Percentiles rank a stretch among this genome's conserved stretches.
phyloP scores from a whole-genome alignment of 1,140 invertebrate species.

The Magallana ariakensis region DNA sequence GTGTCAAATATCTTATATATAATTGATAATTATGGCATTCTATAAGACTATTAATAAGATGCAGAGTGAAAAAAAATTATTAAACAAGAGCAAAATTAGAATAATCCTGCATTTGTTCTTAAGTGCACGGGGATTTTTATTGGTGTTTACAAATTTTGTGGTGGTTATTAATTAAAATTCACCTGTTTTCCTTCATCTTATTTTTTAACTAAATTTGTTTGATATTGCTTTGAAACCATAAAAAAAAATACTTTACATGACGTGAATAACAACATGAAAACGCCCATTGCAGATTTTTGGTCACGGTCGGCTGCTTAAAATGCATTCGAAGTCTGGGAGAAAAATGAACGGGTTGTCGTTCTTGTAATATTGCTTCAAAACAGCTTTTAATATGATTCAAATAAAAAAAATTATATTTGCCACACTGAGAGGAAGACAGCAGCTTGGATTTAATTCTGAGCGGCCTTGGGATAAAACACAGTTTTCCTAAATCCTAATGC shows the following conservation, averaged over 20 bases:
- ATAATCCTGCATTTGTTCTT: background rate
- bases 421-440: too few species aligned
- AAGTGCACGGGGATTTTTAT: background rate
- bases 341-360: slow-evolving; percentile 26
- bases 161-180: background rate
- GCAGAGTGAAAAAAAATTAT: background rate
- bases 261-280: background rate
- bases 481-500: too few species aligned
- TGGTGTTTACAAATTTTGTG: background rate
- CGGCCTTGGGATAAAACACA: too few species aligned
- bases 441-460: too few species aligned
- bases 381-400: too few species aligned
- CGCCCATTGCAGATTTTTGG: background rate
- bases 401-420: too few species aligned
- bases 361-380: background rate
- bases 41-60: background rate
- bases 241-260: background rate
- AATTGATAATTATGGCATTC: too few species aligned
- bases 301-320: background rate
- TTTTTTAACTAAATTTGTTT: background rate
- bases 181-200: slow-evolving; percentile 13
- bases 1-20: too few species aligned
- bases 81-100: background rate
- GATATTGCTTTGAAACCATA: slow-evolving; percentile 1
- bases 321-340: background rate